Base-by-base conservation (phyloP, 2,113 vertebrate species). In the Cephalophus harveyi region DNA sequence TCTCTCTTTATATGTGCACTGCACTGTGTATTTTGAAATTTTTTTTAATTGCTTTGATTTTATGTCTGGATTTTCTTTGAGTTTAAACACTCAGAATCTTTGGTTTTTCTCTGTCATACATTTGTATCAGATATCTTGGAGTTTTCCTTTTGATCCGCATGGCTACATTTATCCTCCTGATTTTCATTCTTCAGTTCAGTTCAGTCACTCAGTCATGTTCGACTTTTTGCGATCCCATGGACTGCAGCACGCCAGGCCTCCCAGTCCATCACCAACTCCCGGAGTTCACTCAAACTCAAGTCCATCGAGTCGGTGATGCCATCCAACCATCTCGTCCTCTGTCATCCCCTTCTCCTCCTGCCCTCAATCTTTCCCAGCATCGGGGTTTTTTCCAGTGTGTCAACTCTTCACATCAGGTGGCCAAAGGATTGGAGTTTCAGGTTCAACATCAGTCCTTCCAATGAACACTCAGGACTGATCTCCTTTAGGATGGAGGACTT, bases 11-110 rank as follows among this genome's bases (percentile, higher is more conserved):
- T 33, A 52, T 15, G 1, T 36, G 7, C 14, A 10, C 21, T 10
- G 13, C 7, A 14, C 5, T 43, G 79, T 13, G 9, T 52, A n/a
- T 59, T 83, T 88, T 67, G 12, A 33, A 50, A 54, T 43, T 11
- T 71, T 74, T 12, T 52, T 16, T 36, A 4, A 4, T 48, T 21
- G n/a, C 19, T n/a, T 43, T n/a, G 79, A 76, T 57, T n/a, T 36
- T 54, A 7, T 19, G 28, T 52, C 50, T 52, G 57, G 33, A 59
- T 92, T 98, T 97, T 95, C 94, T 96, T 85, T 71, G 74, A 50
- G n/a, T 97, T 97, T 96, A 50, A 84, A 98, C 33, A 95, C 19
- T 62, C 83, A 55, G 62, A 96, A 62, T 16, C 96, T 97, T 98
- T 88, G 93, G 21, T 82, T 82, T 91, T 97, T 97, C 93, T 94